Evolutionary conservation across 2,797 vertebrate species (phyloP).

Genomic region (Perodicticus potto): DNA sequence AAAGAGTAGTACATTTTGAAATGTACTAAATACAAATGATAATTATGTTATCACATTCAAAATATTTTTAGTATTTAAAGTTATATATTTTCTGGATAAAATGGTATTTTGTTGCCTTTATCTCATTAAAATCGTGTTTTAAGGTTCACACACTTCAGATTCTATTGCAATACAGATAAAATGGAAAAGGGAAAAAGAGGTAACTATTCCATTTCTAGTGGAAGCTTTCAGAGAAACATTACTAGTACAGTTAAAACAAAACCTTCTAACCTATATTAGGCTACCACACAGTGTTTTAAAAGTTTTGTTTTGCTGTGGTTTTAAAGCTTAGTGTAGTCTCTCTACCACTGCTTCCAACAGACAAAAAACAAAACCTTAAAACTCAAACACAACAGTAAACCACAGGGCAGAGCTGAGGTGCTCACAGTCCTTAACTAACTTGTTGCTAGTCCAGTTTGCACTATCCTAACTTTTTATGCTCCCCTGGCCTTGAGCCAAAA

Average conservation of each 20-base stretch:
- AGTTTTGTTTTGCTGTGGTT: conserved; percentile 53
- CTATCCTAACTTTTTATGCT: conserved; percentile 84
- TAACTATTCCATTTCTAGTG: not conserved
- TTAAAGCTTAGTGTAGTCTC: conserved; percentile 53
- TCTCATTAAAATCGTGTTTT: conserved; percentile 17
- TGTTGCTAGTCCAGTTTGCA: conserved; percentile 85
- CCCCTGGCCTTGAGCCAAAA: conserved; percentile 86
- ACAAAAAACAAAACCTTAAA: conserved; percentile 80
- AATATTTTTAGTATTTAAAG: not conserved
- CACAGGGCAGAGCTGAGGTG: conserved; percentile 68
- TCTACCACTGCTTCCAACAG: conserved; percentile 60
- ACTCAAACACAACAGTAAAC: conserved; percentile 74
- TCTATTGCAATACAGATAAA: conserved; percentile 1
- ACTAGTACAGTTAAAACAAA: conserved; percentile 61
- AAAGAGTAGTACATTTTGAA: conserved; percentile 31
- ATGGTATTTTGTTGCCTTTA: not conserved
- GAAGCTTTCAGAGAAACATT: conserved; percentile 19
- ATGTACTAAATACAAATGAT: not conserved
- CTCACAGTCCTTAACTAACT: conserved; percentile 84
- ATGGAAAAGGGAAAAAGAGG: not conserved
- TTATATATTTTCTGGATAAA: not conserved
- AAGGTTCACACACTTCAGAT: not conserved
- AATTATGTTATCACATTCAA: not conserved
- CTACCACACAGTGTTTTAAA: conserved; percentile 19
- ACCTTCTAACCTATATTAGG: conserved; percentile 68